Conservation (phyloP, 2,113 vertebrate species). For the Otolemur garnettii region DNA sequence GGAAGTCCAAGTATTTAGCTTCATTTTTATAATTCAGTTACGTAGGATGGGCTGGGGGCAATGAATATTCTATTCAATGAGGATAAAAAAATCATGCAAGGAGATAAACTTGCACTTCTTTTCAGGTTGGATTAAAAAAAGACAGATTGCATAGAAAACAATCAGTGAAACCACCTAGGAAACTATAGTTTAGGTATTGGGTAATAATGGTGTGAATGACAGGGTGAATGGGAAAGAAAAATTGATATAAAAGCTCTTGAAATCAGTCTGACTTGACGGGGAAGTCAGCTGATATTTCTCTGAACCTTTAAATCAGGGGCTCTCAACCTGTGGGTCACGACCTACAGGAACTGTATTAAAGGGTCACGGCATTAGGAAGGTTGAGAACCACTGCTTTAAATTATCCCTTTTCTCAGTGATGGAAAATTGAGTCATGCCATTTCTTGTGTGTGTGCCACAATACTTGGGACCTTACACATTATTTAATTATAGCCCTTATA, state of each 20-base stretch:
- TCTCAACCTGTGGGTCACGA: no score
- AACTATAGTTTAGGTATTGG: neutral
- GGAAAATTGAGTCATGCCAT: neutral
- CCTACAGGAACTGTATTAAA: no score
- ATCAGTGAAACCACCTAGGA: neutral
- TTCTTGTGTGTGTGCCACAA: neutral
- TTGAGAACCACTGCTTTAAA: neutral
- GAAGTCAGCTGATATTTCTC: neutral
- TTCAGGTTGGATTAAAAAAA: neutral
- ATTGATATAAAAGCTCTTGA: neutral
- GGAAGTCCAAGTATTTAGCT: neutral
- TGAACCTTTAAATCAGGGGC: neutral
- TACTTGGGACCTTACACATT: neutral
- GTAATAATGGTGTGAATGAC: neutral
- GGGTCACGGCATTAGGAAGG: no score
- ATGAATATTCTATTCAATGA: neutral
- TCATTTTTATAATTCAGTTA: neutral
- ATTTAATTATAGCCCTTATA: neutral
- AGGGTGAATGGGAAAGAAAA: neutral
- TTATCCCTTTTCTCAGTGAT: neutral
- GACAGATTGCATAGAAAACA: neutral
- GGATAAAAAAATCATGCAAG: neutral
- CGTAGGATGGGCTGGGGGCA: neutral
- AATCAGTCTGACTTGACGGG: neutral
- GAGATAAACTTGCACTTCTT: neutral